phyloP scores from a whole-genome alignment of 2,797 vertebrate genomes.

The Coreius guichenoti region DNA sequence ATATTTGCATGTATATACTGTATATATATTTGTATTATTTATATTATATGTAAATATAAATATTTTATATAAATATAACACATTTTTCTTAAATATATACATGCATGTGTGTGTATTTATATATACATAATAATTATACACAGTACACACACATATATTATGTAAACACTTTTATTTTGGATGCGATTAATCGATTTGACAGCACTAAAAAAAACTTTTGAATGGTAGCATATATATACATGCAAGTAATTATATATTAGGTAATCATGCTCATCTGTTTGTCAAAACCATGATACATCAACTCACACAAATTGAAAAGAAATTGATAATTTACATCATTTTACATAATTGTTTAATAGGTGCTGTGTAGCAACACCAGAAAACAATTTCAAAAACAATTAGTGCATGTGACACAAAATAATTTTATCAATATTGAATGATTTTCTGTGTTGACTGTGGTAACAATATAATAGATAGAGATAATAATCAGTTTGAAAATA shows the following conservation, averaged over 20 bases:
- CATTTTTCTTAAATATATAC: no score
- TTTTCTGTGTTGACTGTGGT: neutral
- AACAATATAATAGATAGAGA: neutral
- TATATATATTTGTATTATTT: no score
- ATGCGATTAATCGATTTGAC: no score
- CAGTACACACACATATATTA: no score
- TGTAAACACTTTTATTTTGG: no score
- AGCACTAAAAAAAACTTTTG: neutral
- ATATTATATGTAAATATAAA: no score
- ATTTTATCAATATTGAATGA: rapidly evolving
- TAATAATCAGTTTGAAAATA: neutral
- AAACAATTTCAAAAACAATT: no score
- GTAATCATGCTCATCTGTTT: neutral
- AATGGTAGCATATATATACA: neutral
- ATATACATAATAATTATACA: no score
- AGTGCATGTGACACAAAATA: neutral
- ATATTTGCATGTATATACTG: no score
- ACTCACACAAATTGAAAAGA: neutral
- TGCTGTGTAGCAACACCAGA: neutral
- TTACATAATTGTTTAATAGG: neutral
- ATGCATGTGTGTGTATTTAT: no score
- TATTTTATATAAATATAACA: no score
- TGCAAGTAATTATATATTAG: neutral
- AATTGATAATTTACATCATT: neutral
- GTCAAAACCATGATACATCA: neutral